Conservation (phyloP, 2,113 vertebrate species). For the Panthera uncia region DNA sequence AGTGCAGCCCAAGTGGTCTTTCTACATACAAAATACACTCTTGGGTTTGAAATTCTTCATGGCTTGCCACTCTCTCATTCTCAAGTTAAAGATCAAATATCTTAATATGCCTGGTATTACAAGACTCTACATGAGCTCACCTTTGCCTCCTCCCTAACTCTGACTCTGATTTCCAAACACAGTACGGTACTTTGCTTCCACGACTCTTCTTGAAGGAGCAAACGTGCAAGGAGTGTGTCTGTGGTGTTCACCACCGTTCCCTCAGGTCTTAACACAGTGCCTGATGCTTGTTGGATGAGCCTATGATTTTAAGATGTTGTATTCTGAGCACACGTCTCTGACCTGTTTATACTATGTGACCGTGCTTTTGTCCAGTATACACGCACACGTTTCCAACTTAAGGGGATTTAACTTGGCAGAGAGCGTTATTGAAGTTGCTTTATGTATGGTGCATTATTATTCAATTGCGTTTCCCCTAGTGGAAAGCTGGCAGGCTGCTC, state of each 20-base stretch:
- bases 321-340: neutral
- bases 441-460: constrained; percentile 83
- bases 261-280: neutral
- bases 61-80: neutral
- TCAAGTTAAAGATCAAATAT: neutral
- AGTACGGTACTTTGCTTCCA: no score
- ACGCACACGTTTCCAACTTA: constrained; percentile 48
- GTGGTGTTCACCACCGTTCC: neutral
- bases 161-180: neutral
- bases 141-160: neutral
- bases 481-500: constrained; percentile 82
- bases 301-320: neutral
- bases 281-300: neutral
- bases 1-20: neutral
- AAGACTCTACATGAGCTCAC: neutral
- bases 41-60: neutral
- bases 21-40: neutral
- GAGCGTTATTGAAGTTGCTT: constrained; percentile 73
- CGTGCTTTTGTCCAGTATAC: constrained; percentile 1
- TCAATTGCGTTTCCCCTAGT: constrained; percentile 83
- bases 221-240: accelerated
- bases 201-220: neutral
- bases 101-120: neutral
- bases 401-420: constrained; percentile 80
- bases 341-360: neutral